These are phyloP conservation scores for Caenorhabditis brenneri DNA, from an alignment of 1,140 invertebrate genomes.

Conservation along the genomic window DNA sequence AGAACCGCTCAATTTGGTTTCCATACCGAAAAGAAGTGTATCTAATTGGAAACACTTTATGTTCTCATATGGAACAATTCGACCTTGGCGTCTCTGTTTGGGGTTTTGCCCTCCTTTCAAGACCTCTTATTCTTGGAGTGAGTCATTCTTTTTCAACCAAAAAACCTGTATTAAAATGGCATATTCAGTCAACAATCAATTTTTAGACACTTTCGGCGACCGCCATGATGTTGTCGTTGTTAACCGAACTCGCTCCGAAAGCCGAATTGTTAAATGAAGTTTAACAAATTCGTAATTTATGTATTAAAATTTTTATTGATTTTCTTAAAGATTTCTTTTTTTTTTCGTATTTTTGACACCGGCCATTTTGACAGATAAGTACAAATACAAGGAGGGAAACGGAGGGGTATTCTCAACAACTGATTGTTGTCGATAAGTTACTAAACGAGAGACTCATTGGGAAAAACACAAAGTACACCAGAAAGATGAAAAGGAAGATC, in stretches of 20 bases:
- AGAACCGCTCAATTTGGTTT: constrained; percentile 49
- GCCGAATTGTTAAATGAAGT: constrained; percentile 32
- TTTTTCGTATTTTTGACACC: constrained; percentile 5
- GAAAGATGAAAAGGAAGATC: background rate
- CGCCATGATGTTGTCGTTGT: constrained; percentile 52
- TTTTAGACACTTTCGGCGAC: constrained; percentile 58
- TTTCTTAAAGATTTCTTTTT: background rate
- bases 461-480: background rate
- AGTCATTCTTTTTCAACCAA: background rate
- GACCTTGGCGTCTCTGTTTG: constrained; percentile 58
- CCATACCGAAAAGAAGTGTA: constrained; percentile 52
- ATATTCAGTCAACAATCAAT: background rate
- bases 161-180: background rate
- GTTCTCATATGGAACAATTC: constrained; percentile 53
- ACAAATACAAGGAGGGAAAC: constrained; percentile 29
- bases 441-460: constrained; percentile 21
- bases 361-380: constrained; percentile 20
- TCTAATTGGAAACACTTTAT: constrained; percentile 49
- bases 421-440: constrained; percentile 5
- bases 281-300: background rate
- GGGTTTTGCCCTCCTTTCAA: constrained; percentile 57
- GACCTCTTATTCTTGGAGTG: constrained; percentile 58
- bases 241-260: constrained; percentile 52
- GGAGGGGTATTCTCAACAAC: constrained; percentile 4
- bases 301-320: background rate